Evolutionary conservation across 2,797 vertebrate species (phyloP).

Genomic region (Onychomys leucogaster): DNA sequence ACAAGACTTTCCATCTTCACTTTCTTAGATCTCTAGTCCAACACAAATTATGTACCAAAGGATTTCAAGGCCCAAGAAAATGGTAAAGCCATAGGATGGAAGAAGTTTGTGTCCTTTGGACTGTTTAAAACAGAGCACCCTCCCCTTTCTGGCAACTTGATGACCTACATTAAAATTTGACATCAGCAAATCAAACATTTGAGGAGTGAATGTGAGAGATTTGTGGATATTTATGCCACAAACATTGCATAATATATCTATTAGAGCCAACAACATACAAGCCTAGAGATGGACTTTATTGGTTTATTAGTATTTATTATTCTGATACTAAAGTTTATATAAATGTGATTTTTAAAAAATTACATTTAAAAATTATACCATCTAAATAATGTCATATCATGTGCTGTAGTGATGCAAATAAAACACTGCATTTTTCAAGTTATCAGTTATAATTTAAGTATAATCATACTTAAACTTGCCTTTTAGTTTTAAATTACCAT

Average conservation of each 20-base stretch:
- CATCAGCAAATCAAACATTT: neutral
- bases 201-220: neutral
- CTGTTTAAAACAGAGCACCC: neutral
- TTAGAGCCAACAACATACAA: neutral
- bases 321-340: slow-evolving; percentile 28
- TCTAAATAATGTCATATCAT: neutral
- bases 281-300: neutral
- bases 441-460: neutral
- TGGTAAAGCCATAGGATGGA: neutral
- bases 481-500: slow-evolving; percentile 58
- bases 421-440: slow-evolving; percentile 7
- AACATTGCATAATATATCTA: slow-evolving; percentile 27
- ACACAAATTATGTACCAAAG: neutral
- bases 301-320: slow-evolving; percentile 47
- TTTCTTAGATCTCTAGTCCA: neutral
- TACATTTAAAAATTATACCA: neutral
- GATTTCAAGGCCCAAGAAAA: slow-evolving; percentile 10
- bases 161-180: neutral
- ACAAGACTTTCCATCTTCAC: neutral
- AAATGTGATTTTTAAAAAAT: slow-evolving; percentile 37
- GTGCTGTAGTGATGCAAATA: neutral
- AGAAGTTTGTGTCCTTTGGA: slow-evolving; percentile 30
- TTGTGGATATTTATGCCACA: neutral
- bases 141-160: neutral
- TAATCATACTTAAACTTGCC: slow-evolving; percentile 35